Evolutionary conservation across 92 coral and sea anemone species (phyloP).

Genomic region (Zoanthus gigantus): DNA sequence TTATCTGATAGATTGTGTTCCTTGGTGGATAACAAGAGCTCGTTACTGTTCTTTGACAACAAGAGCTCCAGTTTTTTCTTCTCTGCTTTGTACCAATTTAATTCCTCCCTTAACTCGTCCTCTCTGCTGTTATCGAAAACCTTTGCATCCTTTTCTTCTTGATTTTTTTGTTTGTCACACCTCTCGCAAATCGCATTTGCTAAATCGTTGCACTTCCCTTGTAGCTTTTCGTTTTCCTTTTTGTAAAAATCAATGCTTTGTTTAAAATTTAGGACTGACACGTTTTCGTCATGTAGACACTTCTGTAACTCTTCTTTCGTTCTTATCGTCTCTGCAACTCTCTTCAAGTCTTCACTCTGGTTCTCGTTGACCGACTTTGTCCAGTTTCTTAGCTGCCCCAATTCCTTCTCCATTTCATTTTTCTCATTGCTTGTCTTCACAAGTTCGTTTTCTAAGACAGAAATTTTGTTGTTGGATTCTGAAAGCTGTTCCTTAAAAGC

Average conservation of each 20-base stretch:
- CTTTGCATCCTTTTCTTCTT: not conserved
- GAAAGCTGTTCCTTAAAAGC: slow-evolving; percentile 27
- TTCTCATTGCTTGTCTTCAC: slow-evolving; percentile 58
- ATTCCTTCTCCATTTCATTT: slow-evolving; percentile 48
- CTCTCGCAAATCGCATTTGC: slow-evolving; percentile 1
- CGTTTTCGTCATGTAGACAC: slow-evolving; percentile 5
- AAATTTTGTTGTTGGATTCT: slow-evolving; percentile 10
- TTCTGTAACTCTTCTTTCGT: slow-evolving; percentile 19
- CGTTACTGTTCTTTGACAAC: slow-evolving; percentile 16
- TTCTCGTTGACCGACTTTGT: slow-evolving; percentile 18
- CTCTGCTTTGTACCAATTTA: slow-evolving; percentile 39
- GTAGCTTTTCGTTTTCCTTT: slow-evolving; percentile 40
- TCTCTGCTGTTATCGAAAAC: slow-evolving; percentile 11
- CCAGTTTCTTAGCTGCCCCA: slow-evolving; percentile 7
- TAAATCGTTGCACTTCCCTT: slow-evolving; percentile 23
- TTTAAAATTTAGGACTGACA: not conserved
- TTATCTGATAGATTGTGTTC: not conserved
- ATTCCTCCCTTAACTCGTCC: slow-evolving; percentile 34
- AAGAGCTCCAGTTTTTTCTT: slow-evolving; percentile 37
- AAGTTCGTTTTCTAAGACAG: slow-evolving; percentile 50
- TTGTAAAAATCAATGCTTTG: slow-evolving; percentile 36
- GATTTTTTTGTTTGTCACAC: not conserved
- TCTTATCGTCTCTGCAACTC: slow-evolving; percentile 16
- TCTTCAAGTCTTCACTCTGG: slow-evolving; percentile 22
- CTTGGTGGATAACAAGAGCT: not conserved